These are phyloP conservation scores for Chitala chitala DNA, from an alignment of 2,113 vertebrate species.

Conservation along the genomic window DNA sequence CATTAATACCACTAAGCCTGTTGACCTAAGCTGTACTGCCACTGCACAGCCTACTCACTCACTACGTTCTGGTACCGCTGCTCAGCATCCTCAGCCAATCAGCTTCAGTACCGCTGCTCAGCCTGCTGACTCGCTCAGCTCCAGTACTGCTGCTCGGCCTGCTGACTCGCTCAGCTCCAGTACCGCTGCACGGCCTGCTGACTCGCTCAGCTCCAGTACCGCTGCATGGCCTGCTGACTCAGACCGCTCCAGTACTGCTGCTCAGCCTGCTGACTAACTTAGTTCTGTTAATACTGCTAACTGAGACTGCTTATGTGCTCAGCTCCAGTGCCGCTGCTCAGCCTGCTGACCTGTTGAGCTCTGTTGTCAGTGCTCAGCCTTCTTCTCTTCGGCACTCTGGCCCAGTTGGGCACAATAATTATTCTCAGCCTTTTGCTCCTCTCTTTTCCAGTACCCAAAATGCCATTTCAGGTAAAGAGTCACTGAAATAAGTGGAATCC, in stretches of 20 bases:
- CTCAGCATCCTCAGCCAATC: neutral
- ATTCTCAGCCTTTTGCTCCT: too few relatives aligned
- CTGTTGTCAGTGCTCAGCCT: neutral
- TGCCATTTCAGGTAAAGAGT: too few relatives aligned
- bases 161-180: slow-evolving; percentile 8
- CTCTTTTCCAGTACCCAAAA: too few relatives aligned
- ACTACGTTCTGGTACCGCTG: slow-evolving; percentile 31
- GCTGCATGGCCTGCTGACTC: neutral
- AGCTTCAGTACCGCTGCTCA: slow-evolving; percentile 31
- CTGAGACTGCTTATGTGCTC: too few relatives aligned
- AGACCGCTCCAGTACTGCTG: neutral
- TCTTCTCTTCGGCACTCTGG: too few relatives aligned
- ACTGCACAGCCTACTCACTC: neutral
- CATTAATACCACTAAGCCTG: slow-evolving; percentile 32
- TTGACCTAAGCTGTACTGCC: slow-evolving; percentile 35
- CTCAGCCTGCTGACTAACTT: neutral
- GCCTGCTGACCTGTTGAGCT: neutral
- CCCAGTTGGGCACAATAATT: too few relatives aligned
- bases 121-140: slow-evolving; percentile 7
- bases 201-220: neutral
- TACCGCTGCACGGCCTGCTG: neutral
- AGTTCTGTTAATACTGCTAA: neutral
- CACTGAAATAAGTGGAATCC: too few relatives aligned
- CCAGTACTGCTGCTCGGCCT: slow-evolving; percentile 21
- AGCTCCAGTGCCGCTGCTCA: slow-evolving; percentile 31